Evolutionary conservation across 1,140 invertebrate genomes (phyloP).

Genomic region (Brachionus rubens): DNA sequence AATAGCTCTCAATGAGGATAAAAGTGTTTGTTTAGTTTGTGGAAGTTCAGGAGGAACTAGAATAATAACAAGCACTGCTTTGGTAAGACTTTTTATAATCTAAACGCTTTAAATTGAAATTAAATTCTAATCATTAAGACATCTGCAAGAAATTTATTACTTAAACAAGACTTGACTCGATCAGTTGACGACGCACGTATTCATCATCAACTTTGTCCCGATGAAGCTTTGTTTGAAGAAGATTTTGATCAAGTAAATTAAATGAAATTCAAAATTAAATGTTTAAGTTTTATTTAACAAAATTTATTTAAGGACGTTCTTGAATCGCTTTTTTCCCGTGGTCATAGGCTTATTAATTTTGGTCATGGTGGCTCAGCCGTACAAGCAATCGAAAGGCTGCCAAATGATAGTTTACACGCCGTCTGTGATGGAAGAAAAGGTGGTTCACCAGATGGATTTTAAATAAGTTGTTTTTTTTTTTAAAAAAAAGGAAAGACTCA

Average conservation of each 20-base stretch:
- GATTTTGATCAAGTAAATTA: constrained; percentile 67
- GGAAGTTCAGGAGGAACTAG: constrained; percentile 86
- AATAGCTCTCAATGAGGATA: constrained; percentile 69
- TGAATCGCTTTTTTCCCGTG: not conserved
- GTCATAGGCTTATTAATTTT: constrained; percentile 33
- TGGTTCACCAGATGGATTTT: constrained; percentile 36
- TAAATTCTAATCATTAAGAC: constrained; percentile 52
- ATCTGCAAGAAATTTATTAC: constrained; percentile 72
- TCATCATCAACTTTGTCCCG: constrained; percentile 88
- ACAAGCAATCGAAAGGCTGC: constrained; percentile 16
- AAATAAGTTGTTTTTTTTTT: too few relatives aligned
- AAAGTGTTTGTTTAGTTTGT: constrained; percentile 72
- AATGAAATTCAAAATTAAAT: not conserved
- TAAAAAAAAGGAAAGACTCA: too few relatives aligned
- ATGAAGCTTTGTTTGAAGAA: constrained; percentile 74
- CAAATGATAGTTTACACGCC: not conserved
- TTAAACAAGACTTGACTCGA: constrained; percentile 76
- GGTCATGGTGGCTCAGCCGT: constrained; percentile 40
- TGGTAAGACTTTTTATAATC: constrained; percentile 61
- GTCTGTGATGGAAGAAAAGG: constrained; percentile 45
- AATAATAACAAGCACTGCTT: constrained; percentile 77
- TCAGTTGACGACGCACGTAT: constrained; percentile 80
- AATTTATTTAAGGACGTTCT: not conserved
- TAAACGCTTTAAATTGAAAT: not conserved
- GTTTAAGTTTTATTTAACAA: not conserved